phyloP scores from a whole-genome alignment of 2,113 vertebrate genomes.

The Smithornis capensis region DNA sequence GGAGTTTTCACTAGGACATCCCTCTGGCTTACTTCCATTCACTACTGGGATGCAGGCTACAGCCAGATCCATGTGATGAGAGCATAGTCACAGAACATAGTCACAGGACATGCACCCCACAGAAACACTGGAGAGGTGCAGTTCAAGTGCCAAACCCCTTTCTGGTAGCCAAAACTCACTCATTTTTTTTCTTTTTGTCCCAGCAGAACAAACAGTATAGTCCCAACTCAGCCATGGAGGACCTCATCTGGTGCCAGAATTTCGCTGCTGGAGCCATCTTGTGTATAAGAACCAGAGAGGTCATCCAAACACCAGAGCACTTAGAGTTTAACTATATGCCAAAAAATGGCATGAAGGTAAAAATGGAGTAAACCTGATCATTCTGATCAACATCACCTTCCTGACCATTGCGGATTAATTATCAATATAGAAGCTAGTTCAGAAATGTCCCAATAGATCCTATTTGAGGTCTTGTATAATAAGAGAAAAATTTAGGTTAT shows the following conservation, averaged over 20 bases:
- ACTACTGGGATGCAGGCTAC: background rate
- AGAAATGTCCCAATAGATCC: background rate
- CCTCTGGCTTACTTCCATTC: background rate
- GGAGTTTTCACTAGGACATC: background rate
- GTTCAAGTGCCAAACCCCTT: background rate
- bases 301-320: background rate
- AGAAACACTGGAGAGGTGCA: background rate
- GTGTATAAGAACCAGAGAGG: background rate
- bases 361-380: background rate
- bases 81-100: fast-evolving
- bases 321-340: background rate
- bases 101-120: fast-evolving
- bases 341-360: background rate
- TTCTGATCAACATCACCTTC: background rate
- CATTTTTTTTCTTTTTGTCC: background rate
- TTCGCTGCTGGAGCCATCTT: background rate
- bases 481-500: background rate
- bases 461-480: background rate
- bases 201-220: background rate
- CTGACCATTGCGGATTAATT: background rate
- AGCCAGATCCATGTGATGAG: background rate
- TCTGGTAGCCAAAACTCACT: background rate
- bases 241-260: background rate
- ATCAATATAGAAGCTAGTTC: background rate
- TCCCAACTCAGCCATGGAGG: fast-evolving